These are phyloP conservation scores for Polypedilum vanderplanki DNA, from an alignment of 1,140 invertebrate species.

Conservation along the genomic window DNA sequence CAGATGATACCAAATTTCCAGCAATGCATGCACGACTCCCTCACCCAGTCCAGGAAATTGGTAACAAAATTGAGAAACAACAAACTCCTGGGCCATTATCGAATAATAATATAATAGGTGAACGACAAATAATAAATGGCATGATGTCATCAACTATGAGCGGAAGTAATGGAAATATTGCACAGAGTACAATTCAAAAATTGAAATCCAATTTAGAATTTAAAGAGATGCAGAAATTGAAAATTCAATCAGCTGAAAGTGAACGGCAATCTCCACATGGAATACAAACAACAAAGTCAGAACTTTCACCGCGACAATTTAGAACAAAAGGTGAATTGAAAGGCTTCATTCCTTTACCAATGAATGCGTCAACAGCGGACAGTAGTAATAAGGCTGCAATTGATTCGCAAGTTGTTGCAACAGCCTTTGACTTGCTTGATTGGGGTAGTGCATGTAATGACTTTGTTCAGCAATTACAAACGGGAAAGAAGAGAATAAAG, in stretches of 20 bases:
- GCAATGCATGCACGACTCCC: not conserved
- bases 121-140: not conserved
- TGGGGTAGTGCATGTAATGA: slow-evolving; percentile 42
- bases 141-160: not conserved
- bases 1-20: slow-evolving; percentile 1
- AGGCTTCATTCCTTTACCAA: slow-evolving; percentile 47
- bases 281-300: slow-evolving; percentile 29
- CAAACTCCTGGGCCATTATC: slow-evolving; percentile 2
- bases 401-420: slow-evolving; percentile 34
- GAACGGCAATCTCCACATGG: slow-evolving; percentile 38
- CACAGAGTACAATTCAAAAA: slow-evolving; percentile 34
- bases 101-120: not conserved
- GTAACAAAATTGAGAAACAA: slow-evolving; percentile 10
- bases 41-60: slow-evolving; percentile 15
- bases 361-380: not conserved
- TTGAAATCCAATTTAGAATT: slow-evolving; percentile 30
- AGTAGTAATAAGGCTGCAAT: slow-evolving; percentile 31
- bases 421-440: slow-evolving; percentile 35
- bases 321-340: slow-evolving; percentile 76
- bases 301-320: slow-evolving; percentile 56
- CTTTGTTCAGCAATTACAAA: slow-evolving; percentile 39
- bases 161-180: slow-evolving; percentile 22
- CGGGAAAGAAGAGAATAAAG: not conserved
- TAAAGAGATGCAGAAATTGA: slow-evolving; percentile 30
- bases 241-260: slow-evolving; percentile 32